These are phyloP conservation scores for Acropternis orthonyx DNA, from an alignment of 2,797 vertebrate species.

Conservation along the genomic window DNA sequence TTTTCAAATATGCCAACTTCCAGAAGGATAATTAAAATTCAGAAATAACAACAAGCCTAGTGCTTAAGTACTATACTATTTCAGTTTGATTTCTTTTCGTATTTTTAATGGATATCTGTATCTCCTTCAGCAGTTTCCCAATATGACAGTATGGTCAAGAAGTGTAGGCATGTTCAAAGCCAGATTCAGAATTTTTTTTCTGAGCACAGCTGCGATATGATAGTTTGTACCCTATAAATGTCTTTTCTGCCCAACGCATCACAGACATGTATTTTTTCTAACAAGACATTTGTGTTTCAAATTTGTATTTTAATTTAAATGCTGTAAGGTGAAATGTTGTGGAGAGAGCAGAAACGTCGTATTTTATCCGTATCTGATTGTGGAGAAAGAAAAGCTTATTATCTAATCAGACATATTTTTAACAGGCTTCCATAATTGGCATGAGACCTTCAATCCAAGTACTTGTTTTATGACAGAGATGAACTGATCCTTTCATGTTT, in stretches of 20 bases:
- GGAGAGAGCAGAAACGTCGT: background rate
- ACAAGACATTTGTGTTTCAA: background rate
- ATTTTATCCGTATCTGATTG: constrained; percentile 26
- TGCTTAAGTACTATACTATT: background rate
- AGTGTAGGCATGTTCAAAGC: background rate
- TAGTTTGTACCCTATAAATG: background rate
- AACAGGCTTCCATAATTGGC: constrained; percentile 20
- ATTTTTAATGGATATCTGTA: background rate
- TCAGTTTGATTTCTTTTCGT: background rate
- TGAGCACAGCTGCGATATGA: background rate
- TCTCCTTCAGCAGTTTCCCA: background rate
- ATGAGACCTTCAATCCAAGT: constrained; percentile 6
- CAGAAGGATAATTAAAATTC: background rate
- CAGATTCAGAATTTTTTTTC: background rate
- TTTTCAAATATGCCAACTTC: background rate
- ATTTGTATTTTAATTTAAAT: background rate
- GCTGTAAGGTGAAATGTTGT: background rate
- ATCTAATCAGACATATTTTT: constrained; percentile 9
- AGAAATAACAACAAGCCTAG: background rate
- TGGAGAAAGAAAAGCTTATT: constrained; percentile 18
- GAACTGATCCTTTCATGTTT: constrained; percentile 13
- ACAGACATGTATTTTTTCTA: background rate
- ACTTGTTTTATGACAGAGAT: constrained; percentile 20
- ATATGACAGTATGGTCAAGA: background rate
- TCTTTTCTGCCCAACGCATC: background rate